Conservation (phyloP, 2,113 vertebrate species). For the Mobula birostris region DNA sequence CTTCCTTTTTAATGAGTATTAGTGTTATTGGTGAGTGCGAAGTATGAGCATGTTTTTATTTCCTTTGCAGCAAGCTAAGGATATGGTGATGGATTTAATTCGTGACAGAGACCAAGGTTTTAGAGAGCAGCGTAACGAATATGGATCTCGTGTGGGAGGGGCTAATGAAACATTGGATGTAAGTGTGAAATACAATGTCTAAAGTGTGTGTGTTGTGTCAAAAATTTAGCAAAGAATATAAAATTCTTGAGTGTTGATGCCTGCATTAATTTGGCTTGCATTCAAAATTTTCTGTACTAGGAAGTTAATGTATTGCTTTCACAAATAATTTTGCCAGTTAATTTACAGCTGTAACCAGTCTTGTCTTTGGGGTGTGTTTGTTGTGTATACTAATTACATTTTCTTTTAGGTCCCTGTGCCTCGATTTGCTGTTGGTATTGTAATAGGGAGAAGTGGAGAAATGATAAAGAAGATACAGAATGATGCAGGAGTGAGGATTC, state of each 20-base stretch:
- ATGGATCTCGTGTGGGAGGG: constrained; percentile 84
- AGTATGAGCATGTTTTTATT: not conserved
- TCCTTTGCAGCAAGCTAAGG: constrained; percentile 87
- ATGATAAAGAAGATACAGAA: constrained; percentile 99
- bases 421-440: constrained; percentile 94
- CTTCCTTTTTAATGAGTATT: not conserved
- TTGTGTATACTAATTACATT: not conserved
- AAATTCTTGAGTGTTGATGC: not conserved
- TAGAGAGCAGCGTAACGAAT: constrained; percentile 92
- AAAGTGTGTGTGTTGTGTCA: not conserved
- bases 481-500: constrained; percentile 93
- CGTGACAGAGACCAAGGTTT: constrained; percentile 80
- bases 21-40: not conserved
- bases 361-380: not conserved
- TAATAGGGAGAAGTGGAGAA: constrained; percentile 94
- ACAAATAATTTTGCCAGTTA: not conserved
- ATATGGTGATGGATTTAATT: constrained; percentile 98
- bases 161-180: constrained; percentile 83
- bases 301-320: not conserved
- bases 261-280: not conserved
- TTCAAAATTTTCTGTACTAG: not conserved
- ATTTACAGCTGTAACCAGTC: not conserved
- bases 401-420: constrained; percentile 81
- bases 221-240: too few relatives aligned
- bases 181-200: constrained; percentile 51